phyloP scores from a whole-genome alignment of 2,113 vertebrate species.

The Ascaphus truei region DNA sequence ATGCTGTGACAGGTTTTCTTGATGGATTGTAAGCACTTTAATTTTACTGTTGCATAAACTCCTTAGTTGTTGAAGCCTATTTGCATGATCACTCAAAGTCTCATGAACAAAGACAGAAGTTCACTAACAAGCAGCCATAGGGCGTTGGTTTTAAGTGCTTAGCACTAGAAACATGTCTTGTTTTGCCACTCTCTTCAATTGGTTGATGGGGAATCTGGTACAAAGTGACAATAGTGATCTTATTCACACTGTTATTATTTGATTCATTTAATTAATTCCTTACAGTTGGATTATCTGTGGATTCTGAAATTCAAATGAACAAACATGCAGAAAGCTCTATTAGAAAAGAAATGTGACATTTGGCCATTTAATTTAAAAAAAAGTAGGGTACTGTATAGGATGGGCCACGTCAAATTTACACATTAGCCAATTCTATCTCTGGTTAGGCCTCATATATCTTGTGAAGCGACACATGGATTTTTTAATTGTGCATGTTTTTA shows the following conservation, averaged over 20 bases:
- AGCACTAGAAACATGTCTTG: constrained; percentile 13
- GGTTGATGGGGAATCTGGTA: not conserved
- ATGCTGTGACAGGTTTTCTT: constrained; percentile 33
- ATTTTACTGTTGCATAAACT: constrained; percentile 38
- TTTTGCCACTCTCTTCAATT: constrained; percentile 12
- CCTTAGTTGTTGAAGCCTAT: constrained; percentile 33
- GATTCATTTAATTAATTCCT: too few species aligned
- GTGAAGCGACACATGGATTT: too few species aligned
- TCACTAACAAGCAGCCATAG: constrained; percentile 31
- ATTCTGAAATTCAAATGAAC: not conserved
- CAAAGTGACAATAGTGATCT: not conserved
- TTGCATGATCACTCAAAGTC: constrained; percentile 36
- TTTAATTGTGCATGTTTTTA: too few species aligned
- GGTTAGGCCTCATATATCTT: too few species aligned
- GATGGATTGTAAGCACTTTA: constrained; percentile 39
- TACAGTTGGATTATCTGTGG: not conserved
- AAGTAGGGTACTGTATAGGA: too few species aligned
- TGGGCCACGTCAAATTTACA: too few species aligned
- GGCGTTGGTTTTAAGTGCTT: constrained; percentile 23
- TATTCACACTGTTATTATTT: too few species aligned
- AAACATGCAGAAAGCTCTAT: not conserved
- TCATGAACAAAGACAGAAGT: constrained; percentile 17
- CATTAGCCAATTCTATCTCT: too few species aligned
- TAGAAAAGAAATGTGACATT: too few species aligned
- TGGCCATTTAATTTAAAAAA: too few species aligned